Percentiles rank a stretch among this genome's conserved stretches.
These are phyloP conservation scores for Synergus japonicus DNA, from an alignment of 2,888 invertebrate species.

Conservation along the genomic window DNA sequence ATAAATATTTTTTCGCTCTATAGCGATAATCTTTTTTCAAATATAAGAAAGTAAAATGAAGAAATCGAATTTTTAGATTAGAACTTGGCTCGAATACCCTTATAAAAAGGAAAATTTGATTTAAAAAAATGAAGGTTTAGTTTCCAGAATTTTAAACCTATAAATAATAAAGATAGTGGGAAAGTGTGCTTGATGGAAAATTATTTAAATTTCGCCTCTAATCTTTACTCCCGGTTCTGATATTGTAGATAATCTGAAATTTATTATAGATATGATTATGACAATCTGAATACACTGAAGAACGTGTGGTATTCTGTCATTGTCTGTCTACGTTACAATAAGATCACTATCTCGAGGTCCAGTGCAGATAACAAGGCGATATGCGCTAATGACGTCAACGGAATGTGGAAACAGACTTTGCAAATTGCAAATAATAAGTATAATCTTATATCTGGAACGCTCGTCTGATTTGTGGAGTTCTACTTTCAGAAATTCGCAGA, in stretches of 20 bases:
- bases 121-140: not conserved
- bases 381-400: constrained; percentile 58
- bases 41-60: too few relatives aligned
- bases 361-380: constrained; percentile 32
- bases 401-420: constrained; percentile 60
- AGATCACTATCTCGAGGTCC: constrained; percentile 36
- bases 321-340: constrained; percentile 33
- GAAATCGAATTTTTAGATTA: too few relatives aligned
- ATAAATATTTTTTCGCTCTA: too few relatives aligned
- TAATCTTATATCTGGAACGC: constrained; percentile 49
- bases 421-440: constrained; percentile 59
- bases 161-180: not conserved
- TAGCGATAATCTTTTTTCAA: too few relatives aligned
- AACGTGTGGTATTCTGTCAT: constrained; percentile 31
- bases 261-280: constrained; percentile 18
- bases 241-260: not conserved
- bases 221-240: not conserved
- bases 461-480: constrained; percentile 35
- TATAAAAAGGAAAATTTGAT: not conserved
- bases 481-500: constrained; percentile 13
- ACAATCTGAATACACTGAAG: not conserved
- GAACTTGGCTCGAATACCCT: too few relatives aligned
- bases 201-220: not conserved
- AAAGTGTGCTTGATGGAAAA: not conserved
- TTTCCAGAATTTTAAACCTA: not conserved